Conservation (phyloP, 2,113 vertebrate species). For the Neolamprologus devosi region DNA sequence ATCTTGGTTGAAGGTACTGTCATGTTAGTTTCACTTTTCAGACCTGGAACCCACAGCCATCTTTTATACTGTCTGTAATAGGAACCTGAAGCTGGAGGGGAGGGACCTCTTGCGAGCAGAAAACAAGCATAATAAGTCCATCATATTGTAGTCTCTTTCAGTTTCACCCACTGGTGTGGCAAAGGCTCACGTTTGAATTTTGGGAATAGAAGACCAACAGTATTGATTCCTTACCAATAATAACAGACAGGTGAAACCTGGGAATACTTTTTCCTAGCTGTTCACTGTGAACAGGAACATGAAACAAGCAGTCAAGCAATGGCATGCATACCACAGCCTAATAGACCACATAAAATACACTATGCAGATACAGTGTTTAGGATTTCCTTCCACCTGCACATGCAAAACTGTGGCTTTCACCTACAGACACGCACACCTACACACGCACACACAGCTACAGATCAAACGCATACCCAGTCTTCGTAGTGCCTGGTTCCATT, state of each 20-base stretch:
- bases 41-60: background rate
- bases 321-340: background rate
- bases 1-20: background rate
- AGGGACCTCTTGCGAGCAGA: background rate
- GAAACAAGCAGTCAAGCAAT: background rate
- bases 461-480: conserved; percentile 85
- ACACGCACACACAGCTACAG: background rate
- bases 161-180: background rate
- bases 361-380: background rate
- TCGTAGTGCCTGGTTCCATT: conserved; percentile 97
- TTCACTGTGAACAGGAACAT: background rate
- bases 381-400: background rate
- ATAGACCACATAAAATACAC: background rate
- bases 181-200: background rate
- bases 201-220: background rate
- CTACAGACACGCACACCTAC: background rate
- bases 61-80: background rate
- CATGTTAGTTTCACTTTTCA: background rate
- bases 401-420: background rate
- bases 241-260: background rate
- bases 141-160: background rate
- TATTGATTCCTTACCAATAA: background rate
- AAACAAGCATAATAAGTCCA: background rate
- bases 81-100: background rate
- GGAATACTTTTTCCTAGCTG: background rate